Evolutionary conservation across 2,797 vertebrate genomes (phyloP).

Genomic region (Acrossocheilus wenchowensis): DNA sequence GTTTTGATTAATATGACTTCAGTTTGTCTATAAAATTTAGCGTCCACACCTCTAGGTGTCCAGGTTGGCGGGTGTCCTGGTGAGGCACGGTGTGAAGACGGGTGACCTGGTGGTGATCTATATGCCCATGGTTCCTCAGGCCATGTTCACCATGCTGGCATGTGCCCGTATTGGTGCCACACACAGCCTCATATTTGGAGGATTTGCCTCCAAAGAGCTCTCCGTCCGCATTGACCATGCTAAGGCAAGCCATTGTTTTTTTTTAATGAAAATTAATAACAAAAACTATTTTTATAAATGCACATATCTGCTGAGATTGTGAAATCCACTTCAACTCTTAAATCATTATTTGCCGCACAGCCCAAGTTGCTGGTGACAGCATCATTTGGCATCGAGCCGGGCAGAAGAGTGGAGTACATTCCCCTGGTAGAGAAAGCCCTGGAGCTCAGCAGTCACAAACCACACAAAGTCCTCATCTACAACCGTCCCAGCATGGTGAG

Average conservation of each 20-base stretch:
- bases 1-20: neutral
- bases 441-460: conserved; percentile 82
- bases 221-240: conserved; percentile 91
- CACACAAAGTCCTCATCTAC: conserved; percentile 90
- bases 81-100: conserved; percentile 85
- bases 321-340: neutral
- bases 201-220: conserved; percentile 95
- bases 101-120: conserved; percentile 96
- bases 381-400: conserved; percentile 93
- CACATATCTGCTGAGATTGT: neutral
- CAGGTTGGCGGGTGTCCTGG: conserved; percentile 89
- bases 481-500: conserved; percentile 89
- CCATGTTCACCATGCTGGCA: conserved; percentile 93
- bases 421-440: conserved; percentile 90
- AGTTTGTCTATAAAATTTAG: neutral
- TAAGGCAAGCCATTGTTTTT: conserved; percentile 81
- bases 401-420: conserved; percentile 88
- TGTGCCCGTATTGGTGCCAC: conserved; percentile 94
- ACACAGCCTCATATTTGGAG: conserved; percentile 97
- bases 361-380: conserved; percentile 92
- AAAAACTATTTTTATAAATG: neutral
- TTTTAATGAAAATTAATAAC: neutral
- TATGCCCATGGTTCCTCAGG: conserved; percentile 98
- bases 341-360: conserved; percentile 72
- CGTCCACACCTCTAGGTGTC: conserved; percentile 78